Evolutionary conservation across 2,888 invertebrate species (phyloP), one percentile per base, ranked within the genome.

Genomic region (Bhutanitis thaidina): DNA sequence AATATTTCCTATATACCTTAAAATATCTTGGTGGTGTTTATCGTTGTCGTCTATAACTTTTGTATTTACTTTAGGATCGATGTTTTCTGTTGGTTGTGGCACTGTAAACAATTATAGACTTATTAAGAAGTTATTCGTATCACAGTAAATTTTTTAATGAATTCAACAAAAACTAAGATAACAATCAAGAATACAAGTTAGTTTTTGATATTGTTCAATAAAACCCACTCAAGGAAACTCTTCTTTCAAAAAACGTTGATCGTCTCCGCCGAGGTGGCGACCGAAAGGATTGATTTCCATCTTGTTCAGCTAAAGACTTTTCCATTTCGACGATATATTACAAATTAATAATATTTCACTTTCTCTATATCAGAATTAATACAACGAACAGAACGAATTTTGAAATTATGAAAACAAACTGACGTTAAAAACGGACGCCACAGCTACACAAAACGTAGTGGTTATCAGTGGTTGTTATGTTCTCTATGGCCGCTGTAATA

Each of bases 181-280:
- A n/a, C n/a, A n/a, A n/a, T n/a, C n/a, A n/a, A n/a, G n/a, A n/a
- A n/a, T n/a, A n/a, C n/a, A n/a, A n/a, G n/a, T n/a, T n/a, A n/a
- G 20, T n/a, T 32, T 32, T n/a, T 32, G 12, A 12, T 12, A 34
- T 34, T 12, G 12, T 30, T 39, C 16, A 41, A 36, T 37, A n/a
- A 14, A 40, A 61, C 68, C 51, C 52, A 86, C 87, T 77, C 58
- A 83, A 58, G 35, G 87, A 87, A 59, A 86, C 82, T 51, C 87
- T 72, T 58, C 79, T 74, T 60, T 84, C 83, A 58, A 88, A 88
- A 56, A 88, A 88, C 9, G 87, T 87, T 34, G 88, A 88, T 25
- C 87, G 71, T 66, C 87, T 74, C 49, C 87, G 72, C 43, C 79
- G 69, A 12, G 87, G 87, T 32, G 87, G 87, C 10, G 86, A 86